phyloP scores from a whole-genome alignment of 2,888 invertebrate species.

The Tridacna crocea region DNA sequence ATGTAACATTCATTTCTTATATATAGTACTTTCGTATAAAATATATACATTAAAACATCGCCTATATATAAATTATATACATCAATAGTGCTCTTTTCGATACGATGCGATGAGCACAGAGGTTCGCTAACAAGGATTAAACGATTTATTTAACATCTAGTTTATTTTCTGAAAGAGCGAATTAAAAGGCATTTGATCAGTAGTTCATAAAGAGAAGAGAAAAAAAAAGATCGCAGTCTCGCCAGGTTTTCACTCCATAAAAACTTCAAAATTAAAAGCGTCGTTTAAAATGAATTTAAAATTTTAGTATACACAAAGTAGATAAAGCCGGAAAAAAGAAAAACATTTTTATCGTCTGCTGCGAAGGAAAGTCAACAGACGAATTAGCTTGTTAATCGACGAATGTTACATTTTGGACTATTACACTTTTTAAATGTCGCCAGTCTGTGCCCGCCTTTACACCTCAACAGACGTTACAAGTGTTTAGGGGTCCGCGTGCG shows the following conservation, averaged over 20 bases:
- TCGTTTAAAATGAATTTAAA: too few relatives aligned
- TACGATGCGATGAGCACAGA: slow-evolving; percentile 1
- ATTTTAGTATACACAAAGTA: too few relatives aligned
- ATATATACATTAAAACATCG: too few relatives aligned
- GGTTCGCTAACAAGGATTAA: neutral
- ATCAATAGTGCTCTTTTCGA: neutral
- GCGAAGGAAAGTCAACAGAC: slow-evolving; percentile 13
- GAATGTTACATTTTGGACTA: slow-evolving; percentile 13
- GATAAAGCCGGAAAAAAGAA: neutral
- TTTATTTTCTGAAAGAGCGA: neutral
- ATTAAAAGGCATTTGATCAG: neutral
- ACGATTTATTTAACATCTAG: neutral
- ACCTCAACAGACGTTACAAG: slow-evolving; percentile 26
- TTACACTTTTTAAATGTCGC: slow-evolving; percentile 15
- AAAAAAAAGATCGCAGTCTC: too few relatives aligned
- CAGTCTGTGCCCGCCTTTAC: slow-evolving; percentile 8
- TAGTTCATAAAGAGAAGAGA: too few relatives aligned
- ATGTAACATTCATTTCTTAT: too few relatives aligned
- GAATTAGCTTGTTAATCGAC: slow-evolving; percentile 13
- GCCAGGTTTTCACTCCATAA: too few relatives aligned
- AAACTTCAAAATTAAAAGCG: too few relatives aligned
- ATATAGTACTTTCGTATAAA: too few relatives aligned
- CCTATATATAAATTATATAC: too few relatives aligned
- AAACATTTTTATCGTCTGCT: slow-evolving; percentile 9
- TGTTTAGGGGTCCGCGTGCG: slow-evolving; percentile 21